A percentile compares a stretch with the other conserved stretches of the same genome.
Evolutionary conservation across 92 coral and sea anemone genomes (phyloP).

Genomic region (Parazoanthus atlanticus): DNA sequence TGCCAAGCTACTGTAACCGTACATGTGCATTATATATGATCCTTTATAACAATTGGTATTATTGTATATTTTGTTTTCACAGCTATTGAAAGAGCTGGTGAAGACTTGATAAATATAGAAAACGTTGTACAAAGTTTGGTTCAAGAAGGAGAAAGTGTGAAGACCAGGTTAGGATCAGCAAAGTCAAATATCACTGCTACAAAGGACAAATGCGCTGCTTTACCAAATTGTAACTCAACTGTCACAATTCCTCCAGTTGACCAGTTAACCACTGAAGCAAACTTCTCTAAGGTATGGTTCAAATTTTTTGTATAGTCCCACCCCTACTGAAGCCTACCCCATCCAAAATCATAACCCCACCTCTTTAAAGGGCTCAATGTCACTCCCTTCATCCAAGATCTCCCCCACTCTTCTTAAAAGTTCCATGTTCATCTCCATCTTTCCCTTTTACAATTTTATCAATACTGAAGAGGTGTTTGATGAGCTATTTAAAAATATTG

Average conservation of each 20-base stretch:
- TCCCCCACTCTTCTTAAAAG: no score
- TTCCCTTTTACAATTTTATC: no score
- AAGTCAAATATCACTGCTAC: background rate
- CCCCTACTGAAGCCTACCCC: background rate
- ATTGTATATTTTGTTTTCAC: background rate
- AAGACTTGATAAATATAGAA: slow-evolving; percentile 8
- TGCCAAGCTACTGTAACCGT: background rate
- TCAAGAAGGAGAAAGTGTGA: slow-evolving; percentile 4
- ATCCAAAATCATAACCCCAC: no score
- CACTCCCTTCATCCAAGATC: no score
- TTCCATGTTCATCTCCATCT: no score
- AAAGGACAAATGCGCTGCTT: background rate
- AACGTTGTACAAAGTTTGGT: slow-evolving; percentile 1
- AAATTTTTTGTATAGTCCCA: background rate
- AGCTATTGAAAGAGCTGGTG: slow-evolving; percentile 29
- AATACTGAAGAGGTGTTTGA: no score
- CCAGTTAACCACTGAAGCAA: slow-evolving; percentile 1
- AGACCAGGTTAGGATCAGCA: background rate
- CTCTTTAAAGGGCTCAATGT: no score
- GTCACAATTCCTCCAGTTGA: slow-evolving; percentile 22
- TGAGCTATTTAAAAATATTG: no score
- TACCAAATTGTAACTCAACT: background rate
- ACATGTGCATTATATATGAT: background rate
- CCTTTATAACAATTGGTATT: background rate
- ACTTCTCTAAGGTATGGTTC: slow-evolving; percentile 26